These are phyloP conservation scores for Allacma fusca DNA, from an alignment of 2,888 invertebrate genomes.

Conservation along the genomic window DNA sequence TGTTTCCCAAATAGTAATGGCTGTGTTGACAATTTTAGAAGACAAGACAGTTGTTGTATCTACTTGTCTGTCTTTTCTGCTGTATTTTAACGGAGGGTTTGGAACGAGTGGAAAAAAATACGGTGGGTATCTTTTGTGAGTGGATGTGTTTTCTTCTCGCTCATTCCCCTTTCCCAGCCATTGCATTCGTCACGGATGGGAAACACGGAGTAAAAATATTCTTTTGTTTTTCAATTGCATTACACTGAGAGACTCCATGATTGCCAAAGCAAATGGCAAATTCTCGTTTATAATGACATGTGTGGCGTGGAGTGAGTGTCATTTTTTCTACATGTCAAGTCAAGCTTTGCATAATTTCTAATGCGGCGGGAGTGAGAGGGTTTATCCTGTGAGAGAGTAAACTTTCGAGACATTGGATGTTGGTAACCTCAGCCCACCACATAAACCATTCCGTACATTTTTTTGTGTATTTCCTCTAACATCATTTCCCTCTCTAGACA, in stretches of 20 bases:
- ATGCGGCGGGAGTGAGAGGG: neutral
- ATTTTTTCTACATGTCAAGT: constrained; percentile 3
- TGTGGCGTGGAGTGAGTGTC: constrained; percentile 13
- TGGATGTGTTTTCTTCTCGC: too few species aligned
- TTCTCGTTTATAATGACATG: constrained; percentile 23
- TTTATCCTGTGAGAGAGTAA: neutral
- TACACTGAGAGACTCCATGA: neutral
- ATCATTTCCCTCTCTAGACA: constrained; percentile 5
- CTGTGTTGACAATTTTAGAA: constrained; percentile 11
- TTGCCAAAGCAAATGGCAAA: neutral
- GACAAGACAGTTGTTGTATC: constrained; percentile 2
- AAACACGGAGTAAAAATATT: neutral
- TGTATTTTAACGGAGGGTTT: neutral
- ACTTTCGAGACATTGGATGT: neutral
- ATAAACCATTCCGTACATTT: too few species aligned
- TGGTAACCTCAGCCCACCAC: neutral
- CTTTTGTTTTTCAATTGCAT: too few species aligned
- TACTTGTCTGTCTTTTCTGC: neutral
- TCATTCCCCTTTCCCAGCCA: too few species aligned
- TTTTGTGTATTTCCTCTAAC: constrained; percentile 19
- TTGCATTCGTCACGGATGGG: neutral
- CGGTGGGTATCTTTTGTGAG: too few species aligned
- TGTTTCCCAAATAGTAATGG: constrained; percentile 18
- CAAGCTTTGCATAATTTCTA: constrained; percentile 25
- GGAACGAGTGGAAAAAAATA: too few species aligned